These are phyloP conservation scores for Podarcis cretensis DNA, from an alignment of 2,113 vertebrate genomes.

Conservation along the genomic window DNA sequence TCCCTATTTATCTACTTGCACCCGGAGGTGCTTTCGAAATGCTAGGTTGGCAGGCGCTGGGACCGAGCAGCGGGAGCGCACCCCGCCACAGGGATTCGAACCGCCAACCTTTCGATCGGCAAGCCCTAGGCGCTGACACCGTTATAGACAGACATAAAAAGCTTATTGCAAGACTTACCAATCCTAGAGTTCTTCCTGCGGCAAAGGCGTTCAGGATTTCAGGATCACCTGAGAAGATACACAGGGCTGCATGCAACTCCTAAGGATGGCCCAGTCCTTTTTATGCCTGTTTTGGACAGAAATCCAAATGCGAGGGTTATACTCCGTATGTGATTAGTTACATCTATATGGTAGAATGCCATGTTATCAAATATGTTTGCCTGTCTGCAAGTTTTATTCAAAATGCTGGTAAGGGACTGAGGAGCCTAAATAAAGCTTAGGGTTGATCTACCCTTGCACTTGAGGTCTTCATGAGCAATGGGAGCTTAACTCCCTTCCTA, in stretches of 20 bases:
- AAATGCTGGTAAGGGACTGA: neutral
- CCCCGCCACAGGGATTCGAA: no score
- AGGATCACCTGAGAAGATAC: neutral
- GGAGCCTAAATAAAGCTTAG: neutral
- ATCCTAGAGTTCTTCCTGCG: neutral
- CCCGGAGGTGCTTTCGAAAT: no score
- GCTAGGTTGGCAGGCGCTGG: no score
- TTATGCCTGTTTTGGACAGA: neutral
- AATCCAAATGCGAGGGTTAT: neutral
- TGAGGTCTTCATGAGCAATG: neutral
- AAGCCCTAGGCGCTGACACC: no score
- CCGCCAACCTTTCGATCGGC: no score
- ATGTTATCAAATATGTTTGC: neutral
- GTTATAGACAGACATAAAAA: neutral
- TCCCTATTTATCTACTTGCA: no score
- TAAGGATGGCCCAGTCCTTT: neutral
- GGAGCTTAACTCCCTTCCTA: neutral
- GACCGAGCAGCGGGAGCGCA: no score
- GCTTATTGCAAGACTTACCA: neutral
- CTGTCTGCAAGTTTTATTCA: neutral
- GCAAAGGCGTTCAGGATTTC: neutral
- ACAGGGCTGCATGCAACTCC: neutral
- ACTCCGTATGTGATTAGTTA: neutral
- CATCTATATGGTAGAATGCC: neutral
- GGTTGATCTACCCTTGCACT: neutral